Base-by-base conservation (phyloP, 2,797 vertebrate genomes). In the Thaleichthys pacificus region DNA sequence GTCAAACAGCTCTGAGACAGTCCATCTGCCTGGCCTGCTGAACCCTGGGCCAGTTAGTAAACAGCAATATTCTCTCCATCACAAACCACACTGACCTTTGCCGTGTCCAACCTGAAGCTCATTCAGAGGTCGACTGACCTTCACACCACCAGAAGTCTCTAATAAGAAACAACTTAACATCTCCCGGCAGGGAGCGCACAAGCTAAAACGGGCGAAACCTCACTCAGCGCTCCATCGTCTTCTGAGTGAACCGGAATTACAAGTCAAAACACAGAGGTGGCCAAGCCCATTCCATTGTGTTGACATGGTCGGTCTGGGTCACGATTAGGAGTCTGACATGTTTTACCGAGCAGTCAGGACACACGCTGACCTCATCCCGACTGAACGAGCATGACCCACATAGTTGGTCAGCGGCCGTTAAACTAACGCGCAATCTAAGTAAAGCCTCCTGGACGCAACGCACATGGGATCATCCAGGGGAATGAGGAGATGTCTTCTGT, bases 1-100 rank as follows among this genome's bases (percentile, higher is more conserved):
- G 79, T 79, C 84, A 83, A 84, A 87, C 78, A 77, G 74, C 64
- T 80, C 80, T 63, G 61, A 85, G 87, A 47, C 85, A 64, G 70
- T 49, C 69, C 76, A 80, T 80, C 84, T 81, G 81, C 61, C 77
- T 47, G 68, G 72, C 54, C 57, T 67, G 61, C 60, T 61, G 24
- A 71, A 66, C 4, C 30, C 54, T 79, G 87, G 83, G 81, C 75
- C 75, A 81, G 63, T 77, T 68, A 66, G 76, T 86, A 80, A 82
- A 62, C 64, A 30, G 72, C 19, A 76, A 80, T 71, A 71, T 47
- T 47, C 1, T 42, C 0, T 47, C 42, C 3, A 12, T 47, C 74
- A 75, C 76, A 12, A 12, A 79, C 75, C 72, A 22, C 6, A 38
- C 61, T 70, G 75, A 83, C 77, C 83, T 68, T 22, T 70, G 77